Base-by-base conservation (phyloP, 2,113 vertebrate genomes). In the Colistium nudipinnis region DNA sequence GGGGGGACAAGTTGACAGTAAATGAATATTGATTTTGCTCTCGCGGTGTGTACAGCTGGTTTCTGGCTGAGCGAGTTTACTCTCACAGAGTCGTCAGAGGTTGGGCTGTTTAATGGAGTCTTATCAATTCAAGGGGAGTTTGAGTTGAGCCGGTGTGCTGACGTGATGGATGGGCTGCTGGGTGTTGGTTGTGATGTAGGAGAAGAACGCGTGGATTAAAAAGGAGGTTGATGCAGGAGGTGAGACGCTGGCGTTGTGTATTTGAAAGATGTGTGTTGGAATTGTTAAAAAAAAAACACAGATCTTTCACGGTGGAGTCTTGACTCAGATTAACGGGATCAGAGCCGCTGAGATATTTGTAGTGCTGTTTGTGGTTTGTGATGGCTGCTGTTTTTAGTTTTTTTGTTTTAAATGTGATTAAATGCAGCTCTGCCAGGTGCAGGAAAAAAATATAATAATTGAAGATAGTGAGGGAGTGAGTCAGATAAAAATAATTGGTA, bases 1-100 rank as follows among this genome's bases (percentile, higher is more conserved):
- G 76, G 59, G 73, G 57, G 49, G 70, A 81, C 81, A 81, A 67
- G 80, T 65, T 86, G 87, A 89, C 81, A 68, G 82, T 80, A 86
- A 89, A 87, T 83, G 79, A 86, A 77, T 86, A 90, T 90, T 75
- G 89, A 90, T 89, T 88, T 85, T 30, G 3, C 61, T 65, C 49
- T 54, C 7, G 20, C 63, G n/a, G 57, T 55, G 72, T 85, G 85
- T n/a, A n/a, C 82, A 78, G 83, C 67, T 55, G 72, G 49, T 78
- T 80, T 85, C 77, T 84, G 75, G 85, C 67, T 78, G 83, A 84
- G 73, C 78, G 85, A 59, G 62, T 86, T 77, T 71, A 76, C 61
- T 83, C 82, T 63, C 73, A 64, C 79, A 74, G 64, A 78, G 79
- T 74, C 78, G 79, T 87, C 83, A 67, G 75, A 70, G 73, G 70